Conservation (phyloP, 2,113 vertebrate genomes). For the Motacilla tschutschensis region DNA sequence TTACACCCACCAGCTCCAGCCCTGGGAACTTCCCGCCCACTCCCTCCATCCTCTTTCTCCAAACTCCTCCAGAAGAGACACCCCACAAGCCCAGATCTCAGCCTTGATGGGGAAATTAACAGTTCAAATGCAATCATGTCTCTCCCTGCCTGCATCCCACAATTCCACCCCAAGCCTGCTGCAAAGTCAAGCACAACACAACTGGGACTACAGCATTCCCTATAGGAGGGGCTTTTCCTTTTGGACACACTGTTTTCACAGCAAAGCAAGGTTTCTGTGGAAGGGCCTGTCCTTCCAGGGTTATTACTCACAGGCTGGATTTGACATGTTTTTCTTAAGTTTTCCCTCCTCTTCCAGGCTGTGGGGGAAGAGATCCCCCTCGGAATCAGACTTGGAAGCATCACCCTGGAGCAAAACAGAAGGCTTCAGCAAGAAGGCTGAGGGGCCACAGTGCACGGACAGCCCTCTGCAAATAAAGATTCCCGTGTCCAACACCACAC, state of each 20-base stretch:
- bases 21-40: rapidly evolving
- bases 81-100: rapidly evolving
- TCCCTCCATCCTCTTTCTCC: neutral
- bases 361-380: conserved; percentile 82
- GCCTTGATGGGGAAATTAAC: neutral
- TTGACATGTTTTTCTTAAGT: conserved; percentile 84
- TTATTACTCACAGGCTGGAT: conserved; percentile 82
- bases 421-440: neutral
- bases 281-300: neutral
- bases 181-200: neutral
- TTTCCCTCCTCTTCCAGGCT: conserved; percentile 86
- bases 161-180: neutral
- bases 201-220: neutral
- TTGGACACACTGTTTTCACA: neutral
- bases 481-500: conserved; percentile 42
- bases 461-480: neutral
- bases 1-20: neutral
- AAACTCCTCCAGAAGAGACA: neutral
- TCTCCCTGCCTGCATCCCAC: neutral
- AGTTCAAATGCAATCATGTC: rapidly evolving
- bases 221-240: neutral
- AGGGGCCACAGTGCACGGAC: neutral
- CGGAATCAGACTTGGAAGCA: conserved; percentile 87
- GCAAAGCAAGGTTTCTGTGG: neutral
- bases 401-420: conserved; percentile 83